Conservation (phyloP, 1,140 invertebrate genomes). For the Orussus abietinus region DNA sequence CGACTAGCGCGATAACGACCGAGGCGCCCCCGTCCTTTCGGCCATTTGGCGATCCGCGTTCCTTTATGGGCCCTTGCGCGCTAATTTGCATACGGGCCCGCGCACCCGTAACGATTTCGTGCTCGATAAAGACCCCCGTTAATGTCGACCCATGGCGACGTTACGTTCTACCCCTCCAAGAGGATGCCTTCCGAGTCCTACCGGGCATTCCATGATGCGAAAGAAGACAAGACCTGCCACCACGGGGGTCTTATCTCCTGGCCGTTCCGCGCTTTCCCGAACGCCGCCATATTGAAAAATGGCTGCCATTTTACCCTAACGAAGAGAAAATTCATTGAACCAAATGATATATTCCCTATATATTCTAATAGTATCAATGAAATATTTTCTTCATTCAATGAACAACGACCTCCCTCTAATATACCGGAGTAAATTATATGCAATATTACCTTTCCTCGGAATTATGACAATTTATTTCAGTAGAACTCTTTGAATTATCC, state of each 20-base stretch:
- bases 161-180: background rate
- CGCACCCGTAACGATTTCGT: conserved; percentile 9
- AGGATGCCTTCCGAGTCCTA: background rate
- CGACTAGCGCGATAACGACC: conserved; percentile 18
- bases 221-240: background rate
- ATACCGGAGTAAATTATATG: too few species aligned
- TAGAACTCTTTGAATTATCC: too few species aligned
- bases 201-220: background rate
- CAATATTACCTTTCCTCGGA: too few species aligned
- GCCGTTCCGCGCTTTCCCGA: too few species aligned
- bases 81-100: conserved; percentile 13
- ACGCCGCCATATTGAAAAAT: too few species aligned
- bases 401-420: conserved; percentile 15
- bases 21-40: conserved; percentile 8
- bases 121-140: conserved; percentile 6
- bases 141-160: background rate
- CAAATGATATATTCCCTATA: too few species aligned
- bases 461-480: too few species aligned
- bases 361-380: too few species aligned
- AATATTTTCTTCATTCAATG: too few species aligned
- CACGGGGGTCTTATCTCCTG: background rate
- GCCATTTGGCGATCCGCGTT: conserved; percentile 8
- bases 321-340: too few species aligned
- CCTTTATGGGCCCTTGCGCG: conserved; percentile 2
- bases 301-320: too few species aligned